Percentiles rank a stretch among this genome's conserved stretches.
phyloP scores from a whole-genome alignment of 2,113 vertebrate species.

The Porphyrio hochstetteri region DNA sequence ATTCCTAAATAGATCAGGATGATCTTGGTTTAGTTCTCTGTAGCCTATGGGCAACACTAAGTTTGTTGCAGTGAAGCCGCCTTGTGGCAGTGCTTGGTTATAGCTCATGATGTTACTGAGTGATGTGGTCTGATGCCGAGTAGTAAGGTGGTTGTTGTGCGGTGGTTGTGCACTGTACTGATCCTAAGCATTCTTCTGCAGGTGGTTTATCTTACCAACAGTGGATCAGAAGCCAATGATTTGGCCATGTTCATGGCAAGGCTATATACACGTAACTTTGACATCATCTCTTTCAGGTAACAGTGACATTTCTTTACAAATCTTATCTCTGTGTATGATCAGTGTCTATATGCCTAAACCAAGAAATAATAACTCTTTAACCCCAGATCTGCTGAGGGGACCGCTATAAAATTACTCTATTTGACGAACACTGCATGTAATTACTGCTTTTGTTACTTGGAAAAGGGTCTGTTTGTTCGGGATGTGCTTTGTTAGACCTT shows the following conservation, averaged over 20 bases:
- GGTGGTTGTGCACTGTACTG: not conserved
- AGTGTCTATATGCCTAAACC: not conserved
- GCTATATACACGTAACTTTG: slow-evolving; percentile 82
- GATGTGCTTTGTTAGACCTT: not conserved
- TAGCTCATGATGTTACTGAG: not conserved
- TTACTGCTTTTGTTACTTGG: not conserved
- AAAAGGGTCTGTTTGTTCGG: not conserved
- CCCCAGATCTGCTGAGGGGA: not conserved
- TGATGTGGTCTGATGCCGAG: not conserved
- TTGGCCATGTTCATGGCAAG: slow-evolving; percentile 92
- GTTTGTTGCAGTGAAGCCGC: not conserved
- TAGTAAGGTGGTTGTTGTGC: too few species aligned
- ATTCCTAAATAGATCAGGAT: not conserved
- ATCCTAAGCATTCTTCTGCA: slow-evolving; percentile 33
- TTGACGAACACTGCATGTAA: not conserved
- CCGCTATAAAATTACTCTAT: not conserved
- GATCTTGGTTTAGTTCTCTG: not conserved
- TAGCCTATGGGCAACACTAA: not conserved
- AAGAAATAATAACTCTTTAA: not conserved
- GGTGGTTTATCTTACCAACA: slow-evolving; percentile 92
- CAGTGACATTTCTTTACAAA: not conserved
- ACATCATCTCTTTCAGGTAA: slow-evolving; percentile 91
- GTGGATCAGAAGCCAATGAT: slow-evolving; percentile 95
- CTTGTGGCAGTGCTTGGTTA: not conserved
- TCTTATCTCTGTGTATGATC: not conserved